These are phyloP conservation scores for Hypsopygia costalis DNA, from an alignment of 2,888 invertebrate genomes.

Conservation along the genomic window DNA sequence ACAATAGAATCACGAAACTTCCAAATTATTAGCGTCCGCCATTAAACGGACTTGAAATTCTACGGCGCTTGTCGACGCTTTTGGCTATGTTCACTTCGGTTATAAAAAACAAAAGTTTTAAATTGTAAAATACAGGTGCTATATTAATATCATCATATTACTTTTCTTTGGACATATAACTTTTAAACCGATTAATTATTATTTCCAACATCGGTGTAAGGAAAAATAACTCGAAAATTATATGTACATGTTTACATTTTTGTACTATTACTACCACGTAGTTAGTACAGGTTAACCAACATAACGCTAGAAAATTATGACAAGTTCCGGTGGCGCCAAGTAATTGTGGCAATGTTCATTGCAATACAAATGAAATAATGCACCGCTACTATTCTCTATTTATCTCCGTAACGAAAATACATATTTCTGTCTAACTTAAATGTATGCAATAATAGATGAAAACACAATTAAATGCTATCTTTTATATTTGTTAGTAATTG, in stretches of 20 bases:
- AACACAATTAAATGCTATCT: no score
- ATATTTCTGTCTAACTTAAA: no score
- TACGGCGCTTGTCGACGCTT: slow-evolving; percentile 76
- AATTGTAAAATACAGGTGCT: slow-evolving; percentile 13
- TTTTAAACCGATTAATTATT: slow-evolving; percentile 15
- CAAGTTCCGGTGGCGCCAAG: slow-evolving; percentile 73
- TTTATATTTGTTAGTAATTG: no score
- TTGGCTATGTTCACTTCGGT: slow-evolving; percentile 76
- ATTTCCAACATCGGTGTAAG: slow-evolving; percentile 23
- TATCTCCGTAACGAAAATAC: no score
- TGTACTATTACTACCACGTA: slow-evolving; percentile 74
- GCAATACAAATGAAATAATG: background rate
- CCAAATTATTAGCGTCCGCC: slow-evolving; percentile 80
- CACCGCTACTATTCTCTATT: no score
- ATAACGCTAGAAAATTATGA: slow-evolving; percentile 27
- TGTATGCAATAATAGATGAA: no score
- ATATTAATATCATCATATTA: background rate
- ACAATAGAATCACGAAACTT: slow-evolving; percentile 79
- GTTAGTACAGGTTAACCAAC: slow-evolving; percentile 66
- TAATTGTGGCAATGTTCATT: slow-evolving; percentile 41
- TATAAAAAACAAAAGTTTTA: slow-evolving; percentile 53
- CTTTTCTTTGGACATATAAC: slow-evolving; percentile 14
- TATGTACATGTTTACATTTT: slow-evolving; percentile 75
- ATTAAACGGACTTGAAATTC: slow-evolving; percentile 76
- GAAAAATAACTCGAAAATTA: slow-evolving; percentile 43